Base-by-base conservation (phyloP, 2,797 vertebrate species). In the Antrozous pallidus region DNA sequence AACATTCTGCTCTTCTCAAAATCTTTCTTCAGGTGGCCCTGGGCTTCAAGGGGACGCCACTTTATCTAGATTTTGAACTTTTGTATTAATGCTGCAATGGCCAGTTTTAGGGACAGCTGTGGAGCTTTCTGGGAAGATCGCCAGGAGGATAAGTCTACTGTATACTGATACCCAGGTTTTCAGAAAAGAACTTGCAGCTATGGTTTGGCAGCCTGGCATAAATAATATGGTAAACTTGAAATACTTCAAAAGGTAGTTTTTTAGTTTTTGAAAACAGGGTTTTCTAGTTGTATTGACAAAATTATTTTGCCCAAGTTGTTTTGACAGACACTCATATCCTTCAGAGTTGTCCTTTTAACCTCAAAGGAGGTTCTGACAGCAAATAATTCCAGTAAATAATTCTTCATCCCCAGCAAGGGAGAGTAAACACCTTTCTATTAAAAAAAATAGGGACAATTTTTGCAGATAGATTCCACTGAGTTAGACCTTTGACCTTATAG, bases 51-150 rank as follows among this genome's bases (percentile, higher is more conserved):
- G 33, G 8, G 16, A 38, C 82, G 33, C 42, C 51, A 87, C 12
- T 92, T 70, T 77, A 42, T 69, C 24, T 94, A 40, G 42, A 33
- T 91, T 73, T 75, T 77, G 6, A 20, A 12, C 61, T 71, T 49
- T 65, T 54, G 5, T 65, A n/a, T 61, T 86, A 6, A 38, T 91
- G 49, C 28, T 47, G 0, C 74, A 49, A 74, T 45, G 38, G 49
- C 89, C 58, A 51, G 22, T 89, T 86, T 86, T 77, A 90, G 24
- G 9, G 75, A 80, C 22, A 67, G 24, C 70, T 94, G 20, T 67
- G 61, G 67, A 91, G 58, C 73, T 92, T 94, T 93, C 54, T 83
- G 79, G 47, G 49, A 93, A 70, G 45, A 93, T 77, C 18, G 42
- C 17, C 31, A 89, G 40, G 22, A 91, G 67, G n/a, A 28, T 18